These are phyloP conservation scores for Nicator chloris DNA, from an alignment of 2,113 vertebrate species.

Conservation along the genomic window DNA sequence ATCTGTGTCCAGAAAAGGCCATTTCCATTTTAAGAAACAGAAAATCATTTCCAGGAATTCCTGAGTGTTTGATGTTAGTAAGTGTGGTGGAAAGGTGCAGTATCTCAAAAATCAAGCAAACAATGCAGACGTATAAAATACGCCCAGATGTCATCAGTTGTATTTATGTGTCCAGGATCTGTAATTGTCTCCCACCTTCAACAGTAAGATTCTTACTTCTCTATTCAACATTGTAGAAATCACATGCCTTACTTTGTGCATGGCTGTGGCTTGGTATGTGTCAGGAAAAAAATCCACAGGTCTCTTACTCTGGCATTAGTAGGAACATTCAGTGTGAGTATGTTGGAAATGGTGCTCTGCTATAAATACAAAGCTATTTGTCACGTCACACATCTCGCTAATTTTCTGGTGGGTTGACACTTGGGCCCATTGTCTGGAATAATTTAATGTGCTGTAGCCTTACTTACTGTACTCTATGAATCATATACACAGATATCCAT, in stretches of 20 bases:
- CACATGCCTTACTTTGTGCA: neutral
- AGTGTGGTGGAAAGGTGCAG: neutral
- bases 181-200: neutral
- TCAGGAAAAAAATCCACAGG: neutral
- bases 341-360: neutral
- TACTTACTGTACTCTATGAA: slow-evolving; percentile 37
- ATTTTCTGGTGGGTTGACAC: slow-evolving; percentile 34
- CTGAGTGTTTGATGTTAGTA: neutral
- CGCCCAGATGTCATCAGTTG: neutral
- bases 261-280: neutral
- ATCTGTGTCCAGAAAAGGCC: neutral
- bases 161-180: neutral
- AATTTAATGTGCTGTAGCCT: slow-evolving; percentile 14
- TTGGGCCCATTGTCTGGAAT: slow-evolving; percentile 47
- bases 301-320: neutral
- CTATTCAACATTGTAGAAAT: neutral
- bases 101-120: neutral
- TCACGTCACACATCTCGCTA: neutral
- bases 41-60: neutral
- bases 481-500: slow-evolving; percentile 37
- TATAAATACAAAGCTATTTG: slow-evolving; percentile 25
- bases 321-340: neutral
- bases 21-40: neutral
- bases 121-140: neutral
- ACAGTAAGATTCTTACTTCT: neutral